Conservation (phyloP, 2,797 vertebrate genomes). For the Channallabes apus region DNA sequence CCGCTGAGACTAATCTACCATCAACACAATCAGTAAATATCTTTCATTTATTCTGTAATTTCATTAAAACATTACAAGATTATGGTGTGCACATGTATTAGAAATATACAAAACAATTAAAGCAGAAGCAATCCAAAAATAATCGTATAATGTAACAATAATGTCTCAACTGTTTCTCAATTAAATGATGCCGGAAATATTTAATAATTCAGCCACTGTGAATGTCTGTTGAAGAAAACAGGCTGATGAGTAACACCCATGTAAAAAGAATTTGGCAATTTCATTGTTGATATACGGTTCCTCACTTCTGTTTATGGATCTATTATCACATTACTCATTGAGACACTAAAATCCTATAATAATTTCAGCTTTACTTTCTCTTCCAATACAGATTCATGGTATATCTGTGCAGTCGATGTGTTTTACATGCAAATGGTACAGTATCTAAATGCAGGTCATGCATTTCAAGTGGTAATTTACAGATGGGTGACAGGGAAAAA, state of each 20-base stretch:
- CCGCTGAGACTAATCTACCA: not conserved
- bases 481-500: not conserved
- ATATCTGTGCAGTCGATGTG: not conserved
- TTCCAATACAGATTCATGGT: not conserved
- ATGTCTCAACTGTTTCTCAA: not conserved
- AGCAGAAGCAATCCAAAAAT: not conserved
- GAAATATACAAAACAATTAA: not conserved
- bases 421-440: not conserved
- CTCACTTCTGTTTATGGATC: not conserved
- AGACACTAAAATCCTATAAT: not conserved
- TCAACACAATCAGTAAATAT: conserved; percentile 1
- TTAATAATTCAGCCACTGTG: not conserved
- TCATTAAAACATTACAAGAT: not conserved
- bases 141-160: not conserved
- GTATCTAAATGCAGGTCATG: conserved; percentile 11
- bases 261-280: not conserved
- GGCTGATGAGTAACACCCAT: not conserved
- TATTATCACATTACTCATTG: not conserved
- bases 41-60: not conserved
- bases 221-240: conserved; percentile 3
- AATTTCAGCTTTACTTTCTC: not conserved
- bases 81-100: not conserved
- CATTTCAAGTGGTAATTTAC: conserved; percentile 13
- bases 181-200: not conserved
- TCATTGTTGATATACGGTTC: not conserved